phyloP scores from a whole-genome alignment of 2,113 vertebrate species.

The Larimichthys polyactis region DNA sequence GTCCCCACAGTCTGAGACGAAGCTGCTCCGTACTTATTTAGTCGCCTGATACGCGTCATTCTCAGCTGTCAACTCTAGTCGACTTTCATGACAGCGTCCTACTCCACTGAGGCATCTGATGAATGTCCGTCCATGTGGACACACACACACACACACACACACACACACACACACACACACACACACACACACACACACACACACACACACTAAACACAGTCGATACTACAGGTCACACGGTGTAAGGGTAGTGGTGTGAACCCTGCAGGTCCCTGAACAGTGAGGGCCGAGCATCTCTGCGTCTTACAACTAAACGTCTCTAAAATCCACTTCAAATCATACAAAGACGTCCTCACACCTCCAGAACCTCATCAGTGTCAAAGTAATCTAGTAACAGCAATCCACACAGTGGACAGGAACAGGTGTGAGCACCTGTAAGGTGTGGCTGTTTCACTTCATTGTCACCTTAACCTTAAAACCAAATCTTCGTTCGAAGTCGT shows the following conservation, averaged over 20 bases:
- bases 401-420: too few species aligned
- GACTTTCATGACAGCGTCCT: slow-evolving; percentile 43
- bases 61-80: slow-evolving; percentile 37
- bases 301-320: neutral
- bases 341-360: neutral
- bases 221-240: neutral
- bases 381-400: too few species aligned
- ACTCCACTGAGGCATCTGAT: slow-evolving; percentile 29
- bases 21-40: slow-evolving; percentile 7
- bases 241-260: neutral
- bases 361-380: neutral
- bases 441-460: too few species aligned
- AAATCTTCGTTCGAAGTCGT: too few species aligned
- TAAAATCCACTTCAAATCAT: neutral
- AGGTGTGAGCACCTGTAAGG: too few species aligned
- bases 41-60: slow-evolving; percentile 18
- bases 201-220: slow-evolving; percentile 3
- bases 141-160: slow-evolving; percentile 7
- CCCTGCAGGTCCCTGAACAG: neutral
- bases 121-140: slow-evolving; percentile 39
- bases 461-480: too few species aligned
- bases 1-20: neutral
- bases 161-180: too few species aligned
- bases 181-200: too few species aligned
- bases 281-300: neutral